phyloP scores from a whole-genome alignment of 2,888 invertebrate species.

The Rotaria macrura region DNA sequence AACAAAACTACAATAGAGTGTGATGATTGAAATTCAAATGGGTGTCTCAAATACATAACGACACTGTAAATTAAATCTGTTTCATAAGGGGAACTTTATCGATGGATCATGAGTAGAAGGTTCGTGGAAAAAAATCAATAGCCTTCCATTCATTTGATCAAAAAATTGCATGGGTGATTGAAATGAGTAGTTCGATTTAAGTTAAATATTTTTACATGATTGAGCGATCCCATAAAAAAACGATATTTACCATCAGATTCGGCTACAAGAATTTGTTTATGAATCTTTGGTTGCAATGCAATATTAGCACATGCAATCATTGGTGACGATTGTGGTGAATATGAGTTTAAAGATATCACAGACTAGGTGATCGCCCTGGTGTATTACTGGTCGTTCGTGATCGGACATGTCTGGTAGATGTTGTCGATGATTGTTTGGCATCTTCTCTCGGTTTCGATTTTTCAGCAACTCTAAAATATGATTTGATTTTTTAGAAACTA shows the following conservation, averaged over 20 bases:
- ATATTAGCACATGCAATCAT: background rate
- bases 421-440: background rate
- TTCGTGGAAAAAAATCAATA: too few species aligned
- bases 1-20: background rate
- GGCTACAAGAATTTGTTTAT: slow-evolving; percentile 10
- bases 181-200: too few species aligned
- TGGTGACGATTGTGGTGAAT: background rate
- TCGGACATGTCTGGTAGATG: background rate
- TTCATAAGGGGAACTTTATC: too few species aligned
- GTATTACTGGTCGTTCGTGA: background rate
- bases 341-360: background rate
- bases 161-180: too few species aligned
- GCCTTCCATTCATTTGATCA: too few species aligned
- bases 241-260: slow-evolving; percentile 6
- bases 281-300: background rate
- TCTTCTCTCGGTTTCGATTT: background rate
- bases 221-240: too few species aligned
- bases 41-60: too few species aligned
- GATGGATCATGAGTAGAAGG: too few species aligned
- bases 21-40: too few species aligned
- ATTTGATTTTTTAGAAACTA: too few species aligned
- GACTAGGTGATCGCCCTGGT: background rate
- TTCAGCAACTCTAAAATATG: background rate
- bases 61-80: too few species aligned
- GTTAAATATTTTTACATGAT: too few species aligned